Evolutionary conservation across 2,113 vertebrate species (phyloP).

Genomic region (Amblyopsis rosae): DNA sequence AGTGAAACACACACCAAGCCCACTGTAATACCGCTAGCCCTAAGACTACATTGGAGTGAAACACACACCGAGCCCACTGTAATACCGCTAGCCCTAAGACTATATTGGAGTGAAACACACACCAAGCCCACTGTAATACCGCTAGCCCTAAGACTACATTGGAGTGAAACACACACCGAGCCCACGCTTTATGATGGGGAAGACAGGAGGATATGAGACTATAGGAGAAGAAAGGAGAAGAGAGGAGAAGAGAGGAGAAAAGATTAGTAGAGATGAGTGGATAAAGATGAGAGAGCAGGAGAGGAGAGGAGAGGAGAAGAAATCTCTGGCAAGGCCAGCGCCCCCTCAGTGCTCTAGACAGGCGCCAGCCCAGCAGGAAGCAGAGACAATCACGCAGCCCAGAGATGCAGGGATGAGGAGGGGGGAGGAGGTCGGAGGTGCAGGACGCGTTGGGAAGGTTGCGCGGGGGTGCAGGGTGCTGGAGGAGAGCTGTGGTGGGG

Average conservation of each 20-base stretch:
- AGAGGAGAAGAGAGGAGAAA: conserved; percentile 8
- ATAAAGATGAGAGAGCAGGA: conserved; percentile 9
- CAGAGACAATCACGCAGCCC: conserved; percentile 77
- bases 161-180: background rate
- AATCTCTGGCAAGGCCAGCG: conserved; percentile 70
- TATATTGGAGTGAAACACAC: background rate
- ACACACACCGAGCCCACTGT: no score
- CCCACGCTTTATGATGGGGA: no score
- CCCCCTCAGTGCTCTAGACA: conserved; percentile 74
- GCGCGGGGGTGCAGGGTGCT: background rate
- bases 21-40: background rate
- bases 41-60: background rate
- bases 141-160: conserved; percentile 1
- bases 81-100: no score
- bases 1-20: background rate
- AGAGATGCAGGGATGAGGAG: conserved; percentile 62
- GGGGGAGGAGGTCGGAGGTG: conserved; percentile 33
- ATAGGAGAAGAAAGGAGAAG: conserved; percentile 26
- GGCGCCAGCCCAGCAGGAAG: conserved; percentile 77
- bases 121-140: background rate
- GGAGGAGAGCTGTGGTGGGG: conserved; percentile 44
- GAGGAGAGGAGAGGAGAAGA: conserved; percentile 30
- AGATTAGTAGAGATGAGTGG: no score
- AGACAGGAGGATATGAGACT: background rate
- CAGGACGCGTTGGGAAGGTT: background rate